A percentile compares a stretch with the other conserved stretches of the same genome.
These are phyloP conservation scores for Nasonia vitripennis DNA, from an alignment of 1,140 invertebrate species.

Conservation along the genomic window DNA sequence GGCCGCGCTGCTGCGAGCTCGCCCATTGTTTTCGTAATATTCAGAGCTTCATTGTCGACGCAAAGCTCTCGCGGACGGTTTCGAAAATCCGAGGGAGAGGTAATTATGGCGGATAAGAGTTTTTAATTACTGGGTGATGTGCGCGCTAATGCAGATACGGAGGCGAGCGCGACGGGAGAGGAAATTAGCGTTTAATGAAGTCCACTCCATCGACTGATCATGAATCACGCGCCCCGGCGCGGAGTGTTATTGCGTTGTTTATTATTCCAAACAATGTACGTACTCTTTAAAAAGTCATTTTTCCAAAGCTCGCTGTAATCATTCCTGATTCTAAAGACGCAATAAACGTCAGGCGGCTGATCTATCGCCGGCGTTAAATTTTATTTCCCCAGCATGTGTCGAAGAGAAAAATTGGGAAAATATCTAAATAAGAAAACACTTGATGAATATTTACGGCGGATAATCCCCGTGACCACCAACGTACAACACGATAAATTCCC, in stretches of 20 bases:
- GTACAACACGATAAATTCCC: not conserved
- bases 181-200: constrained; percentile 8
- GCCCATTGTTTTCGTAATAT: constrained; percentile 4
- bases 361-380: constrained; percentile 15
- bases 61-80: not conserved
- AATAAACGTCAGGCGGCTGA: constrained; percentile 3
- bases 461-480: constrained; percentile 5
- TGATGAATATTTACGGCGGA: constrained; percentile 21
- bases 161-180: constrained; percentile 2
- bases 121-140: not conserved
- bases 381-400: not conserved
- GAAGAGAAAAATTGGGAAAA: constrained; percentile 13
- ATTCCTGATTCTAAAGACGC: not conserved
- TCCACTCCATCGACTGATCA: not conserved
- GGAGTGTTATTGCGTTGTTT: not conserved
- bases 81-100: too few relatives aligned
- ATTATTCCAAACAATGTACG: not conserved
- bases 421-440: not conserved
- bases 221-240: not conserved
- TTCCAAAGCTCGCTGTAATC: not conserved
- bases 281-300: not conserved
- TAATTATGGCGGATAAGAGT: not conserved
- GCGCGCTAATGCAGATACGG: not conserved
- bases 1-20: too few relatives aligned
- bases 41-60: not conserved